A percentile compares a stretch with the other conserved stretches of the same genome.
Evolutionary conservation across 1,140 invertebrate species (phyloP).

Genomic region (Drosophila nigrodunni): DNA sequence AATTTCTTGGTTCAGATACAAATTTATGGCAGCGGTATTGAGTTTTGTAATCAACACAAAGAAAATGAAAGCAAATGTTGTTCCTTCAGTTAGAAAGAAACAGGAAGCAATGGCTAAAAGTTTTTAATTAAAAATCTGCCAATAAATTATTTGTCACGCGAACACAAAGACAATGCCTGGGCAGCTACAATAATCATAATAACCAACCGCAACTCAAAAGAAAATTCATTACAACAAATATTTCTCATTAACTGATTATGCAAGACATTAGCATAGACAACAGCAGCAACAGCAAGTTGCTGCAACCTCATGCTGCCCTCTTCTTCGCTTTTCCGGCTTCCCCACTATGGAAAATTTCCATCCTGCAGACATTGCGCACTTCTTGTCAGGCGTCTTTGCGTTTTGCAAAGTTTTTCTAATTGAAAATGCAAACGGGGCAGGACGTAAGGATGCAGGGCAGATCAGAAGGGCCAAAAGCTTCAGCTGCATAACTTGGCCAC

Average conservation of each 20-base stretch:
- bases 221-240: conserved; percentile 80
- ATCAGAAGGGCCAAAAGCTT: conserved; percentile 39
- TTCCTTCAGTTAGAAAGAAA: not conserved
- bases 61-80: not conserved
- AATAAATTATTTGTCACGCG: conserved; percentile 76
- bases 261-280: conserved; percentile 72
- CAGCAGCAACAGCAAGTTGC: conserved; percentile 52
- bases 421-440: conserved; percentile 74
- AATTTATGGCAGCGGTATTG: conserved; percentile 64
- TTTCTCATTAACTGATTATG: conserved; percentile 83
- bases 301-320: conserved; percentile 27
- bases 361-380: conserved; percentile 59
- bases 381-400: conserved; percentile 75
- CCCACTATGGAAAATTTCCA: not conserved
- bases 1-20: conserved; percentile 42
- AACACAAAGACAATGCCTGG: conserved; percentile 41
- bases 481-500: conserved; percentile 36
- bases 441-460: conserved; percentile 2
- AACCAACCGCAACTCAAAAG: conserved; percentile 62
- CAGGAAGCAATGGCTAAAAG: conserved; percentile 34
- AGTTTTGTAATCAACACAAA: conserved; percentile 42
- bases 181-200: conserved; percentile 45
- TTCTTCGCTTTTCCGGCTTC: not conserved
- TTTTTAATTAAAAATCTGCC: conserved; percentile 82
- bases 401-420: conserved; percentile 79